Conservation (phyloP, 2,113 vertebrate species). For the Nestor notabilis region DNA sequence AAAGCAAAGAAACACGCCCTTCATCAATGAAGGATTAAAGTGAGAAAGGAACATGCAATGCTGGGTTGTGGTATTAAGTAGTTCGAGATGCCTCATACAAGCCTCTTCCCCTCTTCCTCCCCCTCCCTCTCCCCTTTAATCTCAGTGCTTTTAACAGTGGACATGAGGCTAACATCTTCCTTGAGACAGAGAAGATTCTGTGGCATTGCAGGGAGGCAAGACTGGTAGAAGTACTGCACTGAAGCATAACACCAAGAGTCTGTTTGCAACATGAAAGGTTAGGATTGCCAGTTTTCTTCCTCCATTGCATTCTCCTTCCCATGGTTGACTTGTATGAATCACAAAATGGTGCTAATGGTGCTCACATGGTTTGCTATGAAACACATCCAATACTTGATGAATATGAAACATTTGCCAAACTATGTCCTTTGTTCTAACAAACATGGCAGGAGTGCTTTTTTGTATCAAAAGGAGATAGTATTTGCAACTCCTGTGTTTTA, state of each 20-base stretch:
- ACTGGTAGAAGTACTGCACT: neutral
- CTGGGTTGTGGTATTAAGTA: neutral
- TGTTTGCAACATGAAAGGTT: neutral
- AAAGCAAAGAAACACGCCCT: conserved; percentile 17
- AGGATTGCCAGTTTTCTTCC: neutral
- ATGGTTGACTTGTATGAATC: neutral
- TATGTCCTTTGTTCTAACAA: neutral
- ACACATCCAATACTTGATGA: neutral
- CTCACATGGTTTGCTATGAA: neutral
- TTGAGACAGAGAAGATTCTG: neutral
- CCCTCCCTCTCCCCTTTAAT: neutral
- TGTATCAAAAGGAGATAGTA: neutral
- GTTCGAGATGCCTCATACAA: neutral
- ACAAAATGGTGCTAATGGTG: neutral
- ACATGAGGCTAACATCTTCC: neutral
- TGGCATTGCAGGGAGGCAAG: neutral
- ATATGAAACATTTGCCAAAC: neutral
- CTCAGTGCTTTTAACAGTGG: neutral
- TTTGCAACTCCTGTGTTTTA: neutral
- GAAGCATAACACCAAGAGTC: neutral
- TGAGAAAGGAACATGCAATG: neutral
- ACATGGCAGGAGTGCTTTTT: neutral
- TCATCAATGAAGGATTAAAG: neutral
- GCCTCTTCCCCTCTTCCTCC: neutral
- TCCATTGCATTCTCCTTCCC: neutral